Evolutionary conservation across 2,888 invertebrate genomes (phyloP).

Genomic region (Halictus quadricinctus): DNA sequence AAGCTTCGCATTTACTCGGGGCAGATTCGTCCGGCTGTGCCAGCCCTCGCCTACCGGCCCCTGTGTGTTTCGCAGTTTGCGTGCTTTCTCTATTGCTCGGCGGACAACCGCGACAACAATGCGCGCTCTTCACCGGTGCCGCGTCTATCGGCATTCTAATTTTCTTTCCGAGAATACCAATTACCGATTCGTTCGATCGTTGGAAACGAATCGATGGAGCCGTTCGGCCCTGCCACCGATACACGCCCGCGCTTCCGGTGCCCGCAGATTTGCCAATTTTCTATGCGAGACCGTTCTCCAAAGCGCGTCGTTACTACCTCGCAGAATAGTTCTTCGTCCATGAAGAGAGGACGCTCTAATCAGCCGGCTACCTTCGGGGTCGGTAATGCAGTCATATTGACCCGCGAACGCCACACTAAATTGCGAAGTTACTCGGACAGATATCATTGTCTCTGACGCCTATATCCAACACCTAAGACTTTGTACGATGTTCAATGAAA

Average conservation of each 20-base stretch:
- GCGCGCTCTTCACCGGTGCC: constrained; percentile 34
- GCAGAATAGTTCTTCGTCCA: background rate
- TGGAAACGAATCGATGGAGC: constrained; percentile 11
- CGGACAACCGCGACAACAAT: constrained; percentile 55
- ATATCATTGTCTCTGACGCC: background rate
- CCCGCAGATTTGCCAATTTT: background rate
- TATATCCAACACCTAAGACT: no score
- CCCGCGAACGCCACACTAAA: background rate
- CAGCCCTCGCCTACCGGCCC: background rate
- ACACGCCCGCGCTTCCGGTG: background rate
- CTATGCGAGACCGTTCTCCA: background rate
- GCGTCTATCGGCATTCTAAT: constrained; percentile 55
- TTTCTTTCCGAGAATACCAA: constrained; percentile 53
- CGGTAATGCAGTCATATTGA: background rate
- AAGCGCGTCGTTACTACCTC: background rate
- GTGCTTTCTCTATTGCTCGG: constrained; percentile 39
- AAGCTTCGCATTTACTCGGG: constrained; percentile 60
- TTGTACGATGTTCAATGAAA: no score
- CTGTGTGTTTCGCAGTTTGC: constrained; percentile 1
- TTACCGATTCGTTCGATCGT: constrained; percentile 55
- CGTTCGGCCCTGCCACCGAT: background rate
- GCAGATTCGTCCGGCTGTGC: constrained; percentile 25
- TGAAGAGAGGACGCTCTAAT: background rate
- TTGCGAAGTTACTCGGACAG: background rate
- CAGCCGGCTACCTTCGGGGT: background rate